Evolutionary conservation across 2,888 invertebrate genomes (phyloP).

Genomic region (Himalopsyche kuldschensis): DNA sequence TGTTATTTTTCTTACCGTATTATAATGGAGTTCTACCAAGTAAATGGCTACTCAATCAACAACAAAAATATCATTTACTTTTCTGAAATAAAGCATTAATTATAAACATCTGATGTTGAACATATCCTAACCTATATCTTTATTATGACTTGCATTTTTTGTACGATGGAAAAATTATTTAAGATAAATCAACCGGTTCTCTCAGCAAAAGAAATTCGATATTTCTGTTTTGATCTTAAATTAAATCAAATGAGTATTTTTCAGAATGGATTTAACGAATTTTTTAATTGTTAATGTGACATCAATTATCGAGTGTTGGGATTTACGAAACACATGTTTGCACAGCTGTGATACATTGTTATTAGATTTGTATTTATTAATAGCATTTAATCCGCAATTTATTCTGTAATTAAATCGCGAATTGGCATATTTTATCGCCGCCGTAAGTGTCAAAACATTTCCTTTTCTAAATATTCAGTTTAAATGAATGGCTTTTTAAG

Average conservation of each 20-base stretch:
- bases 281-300: neutral
- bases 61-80: too few relatives aligned
- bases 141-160: too few relatives aligned
- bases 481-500: neutral
- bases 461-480: neutral
- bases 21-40: too few relatives aligned
- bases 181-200: neutral
- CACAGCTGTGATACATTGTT: neutral
- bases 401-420: neutral
- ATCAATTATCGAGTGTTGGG: neutral
- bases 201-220: neutral
- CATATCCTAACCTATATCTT: too few relatives aligned
- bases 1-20: too few relatives aligned
- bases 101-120: too few relatives aligned
- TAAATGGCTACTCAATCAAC: too few relatives aligned
- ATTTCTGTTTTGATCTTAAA: neutral
- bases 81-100: too few relatives aligned
- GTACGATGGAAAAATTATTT: neutral
- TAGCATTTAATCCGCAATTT: neutral
- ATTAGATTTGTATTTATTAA: neutral
- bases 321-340: neutral
- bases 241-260: neutral
- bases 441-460: neutral
- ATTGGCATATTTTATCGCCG: neutral
- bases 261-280: too few relatives aligned